Conservation (phyloP, 2,113 vertebrate genomes). For the Merops nubicus region DNA sequence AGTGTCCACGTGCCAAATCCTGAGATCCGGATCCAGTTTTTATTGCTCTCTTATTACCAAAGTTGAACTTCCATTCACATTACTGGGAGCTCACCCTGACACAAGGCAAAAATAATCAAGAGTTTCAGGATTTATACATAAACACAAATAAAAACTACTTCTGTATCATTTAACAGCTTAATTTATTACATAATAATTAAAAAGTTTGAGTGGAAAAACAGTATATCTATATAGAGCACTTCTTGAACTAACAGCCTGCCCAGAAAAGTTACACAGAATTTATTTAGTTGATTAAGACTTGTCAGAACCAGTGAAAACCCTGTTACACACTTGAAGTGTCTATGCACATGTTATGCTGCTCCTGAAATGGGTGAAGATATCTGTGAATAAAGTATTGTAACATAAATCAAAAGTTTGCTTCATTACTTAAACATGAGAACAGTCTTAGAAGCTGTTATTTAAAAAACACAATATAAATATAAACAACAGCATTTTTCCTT, state of each 20-base stretch:
- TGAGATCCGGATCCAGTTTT: slow-evolving; percentile 55
- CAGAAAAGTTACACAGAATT: background rate
- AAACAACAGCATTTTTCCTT: background rate
- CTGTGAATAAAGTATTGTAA: background rate
- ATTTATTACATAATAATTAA: background rate
- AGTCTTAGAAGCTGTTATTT: background rate
- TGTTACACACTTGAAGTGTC: background rate
- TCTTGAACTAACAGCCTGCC: background rate
- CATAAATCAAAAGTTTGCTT: background rate
- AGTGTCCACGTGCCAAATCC: slow-evolving; percentile 52
- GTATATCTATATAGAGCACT: background rate
- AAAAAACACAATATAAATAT: background rate
- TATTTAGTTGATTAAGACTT: background rate
- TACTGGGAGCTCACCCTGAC: slow-evolving; percentile 24
- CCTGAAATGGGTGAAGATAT: background rate
- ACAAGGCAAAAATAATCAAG: slow-evolving; percentile 9
- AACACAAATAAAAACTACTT: background rate
- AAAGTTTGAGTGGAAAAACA: background rate
- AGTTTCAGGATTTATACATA: background rate
- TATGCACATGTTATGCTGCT: background rate
- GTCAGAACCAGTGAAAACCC: background rate
- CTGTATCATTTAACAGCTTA: background rate
- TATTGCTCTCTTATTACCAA: slow-evolving; percentile 45
- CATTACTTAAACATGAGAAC: background rate
- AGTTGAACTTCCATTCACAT: slow-evolving; percentile 33